Percentiles rank a stretch among this genome's conserved stretches.
Conservation (phyloP, 2,888 invertebrate genomes). For the Microplitis deprimator region DNA sequence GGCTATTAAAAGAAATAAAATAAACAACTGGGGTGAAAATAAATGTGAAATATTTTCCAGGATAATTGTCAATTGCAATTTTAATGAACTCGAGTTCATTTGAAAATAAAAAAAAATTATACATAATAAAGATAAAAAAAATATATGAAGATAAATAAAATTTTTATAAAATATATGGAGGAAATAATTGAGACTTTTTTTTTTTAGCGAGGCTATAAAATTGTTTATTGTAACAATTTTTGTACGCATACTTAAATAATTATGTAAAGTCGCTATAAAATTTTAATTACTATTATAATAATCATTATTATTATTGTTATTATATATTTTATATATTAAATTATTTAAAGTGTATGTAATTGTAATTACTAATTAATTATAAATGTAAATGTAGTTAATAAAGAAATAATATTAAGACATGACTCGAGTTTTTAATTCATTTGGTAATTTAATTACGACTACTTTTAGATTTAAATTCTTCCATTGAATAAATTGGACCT, state of each 20-base stretch:
- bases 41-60: neutral
- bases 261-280: slow-evolving; percentile 38
- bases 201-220: slow-evolving; percentile 23
- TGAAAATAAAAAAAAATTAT: neutral
- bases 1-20: slow-evolving; percentile 35
- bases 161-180: slow-evolving; percentile 14
- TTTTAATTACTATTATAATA: slow-evolving; percentile 25
- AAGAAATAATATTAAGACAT: slow-evolving; percentile 31
- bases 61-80: slow-evolving; percentile 1
- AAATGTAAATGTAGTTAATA: slow-evolving; percentile 33
- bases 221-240: slow-evolving; percentile 39
- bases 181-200: neutral
- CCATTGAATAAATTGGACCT: neutral
- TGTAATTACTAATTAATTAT: slow-evolving; percentile 3
- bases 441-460: slow-evolving; percentile 9
- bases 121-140: neutral
- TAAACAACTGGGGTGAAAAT: neutral
- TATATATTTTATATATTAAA: slow-evolving; percentile 33
- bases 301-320: neutral
- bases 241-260: slow-evolving; percentile 37
- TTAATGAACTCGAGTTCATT: slow-evolving; percentile 2
- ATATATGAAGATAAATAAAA: slow-evolving; percentile 13
- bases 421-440: slow-evolving; percentile 10
- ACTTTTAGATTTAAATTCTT: neutral
- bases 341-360: slow-evolving; percentile 20